Evolutionary conservation across 2,797 vertebrate genomes (phyloP).

Genomic region (Phoxinus dragarum): DNA sequence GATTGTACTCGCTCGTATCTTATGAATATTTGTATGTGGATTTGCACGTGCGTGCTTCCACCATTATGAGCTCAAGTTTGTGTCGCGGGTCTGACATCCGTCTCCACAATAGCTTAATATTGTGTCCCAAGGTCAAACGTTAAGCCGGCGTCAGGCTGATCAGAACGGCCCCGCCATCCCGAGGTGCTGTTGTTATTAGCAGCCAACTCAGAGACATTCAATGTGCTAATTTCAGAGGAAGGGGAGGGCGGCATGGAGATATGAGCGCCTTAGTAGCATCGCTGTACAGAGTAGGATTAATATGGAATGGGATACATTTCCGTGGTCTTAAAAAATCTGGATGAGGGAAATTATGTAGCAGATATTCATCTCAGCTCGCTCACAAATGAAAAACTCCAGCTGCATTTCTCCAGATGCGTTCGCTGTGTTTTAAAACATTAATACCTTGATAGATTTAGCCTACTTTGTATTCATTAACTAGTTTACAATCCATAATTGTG

Average conservation of each 20-base stretch:
- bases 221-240: conserved; percentile 64
- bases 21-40: conserved; percentile 42
- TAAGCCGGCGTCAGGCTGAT: conserved; percentile 56
- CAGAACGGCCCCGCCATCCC: conserved; percentile 51
- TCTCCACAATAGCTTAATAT: conserved; percentile 47
- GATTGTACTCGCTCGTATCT: background rate
- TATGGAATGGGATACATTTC: conserved; percentile 74
- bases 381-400: conserved; percentile 38
- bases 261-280: conserved; percentile 69
- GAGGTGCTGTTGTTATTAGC: conserved; percentile 60
- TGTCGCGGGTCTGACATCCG: conserved; percentile 21
- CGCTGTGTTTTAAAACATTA: conserved; percentile 53
- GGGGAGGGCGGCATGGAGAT: conserved; percentile 53
- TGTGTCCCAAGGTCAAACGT: conserved; percentile 64
- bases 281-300: conserved; percentile 70
- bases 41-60: conserved; percentile 40
- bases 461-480: conserved; percentile 61
- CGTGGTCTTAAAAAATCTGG: conserved; percentile 69
- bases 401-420: conserved; percentile 30
- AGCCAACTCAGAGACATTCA: conserved; percentile 61
- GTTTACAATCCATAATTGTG: conserved; percentile 50
- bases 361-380: conserved; percentile 68
- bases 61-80: conserved; percentile 63
- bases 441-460: conserved; percentile 49
- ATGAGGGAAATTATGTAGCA: conserved; percentile 62